Conservation (phyloP, 2,113 vertebrate species). For the Echinops telfairi region DNA sequence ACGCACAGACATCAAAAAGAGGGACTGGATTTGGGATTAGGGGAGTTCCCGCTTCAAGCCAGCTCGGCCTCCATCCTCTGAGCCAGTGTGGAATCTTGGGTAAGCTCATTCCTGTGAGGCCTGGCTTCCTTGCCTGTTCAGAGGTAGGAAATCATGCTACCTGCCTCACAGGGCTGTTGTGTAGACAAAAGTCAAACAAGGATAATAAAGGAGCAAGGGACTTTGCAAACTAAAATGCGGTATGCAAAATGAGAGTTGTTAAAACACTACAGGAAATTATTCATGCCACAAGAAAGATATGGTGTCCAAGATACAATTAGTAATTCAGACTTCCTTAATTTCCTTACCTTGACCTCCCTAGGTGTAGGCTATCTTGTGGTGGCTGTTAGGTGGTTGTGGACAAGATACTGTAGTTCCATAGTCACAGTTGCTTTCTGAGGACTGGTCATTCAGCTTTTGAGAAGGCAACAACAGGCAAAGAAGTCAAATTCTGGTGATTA, state of each 20-base stretch:
- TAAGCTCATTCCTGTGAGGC: neutral
- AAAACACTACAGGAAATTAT: neutral
- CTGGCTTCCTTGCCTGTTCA: neutral
- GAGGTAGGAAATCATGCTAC: neutral
- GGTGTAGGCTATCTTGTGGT: neutral
- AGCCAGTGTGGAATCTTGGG: neutral
- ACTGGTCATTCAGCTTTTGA: constrained; percentile 37
- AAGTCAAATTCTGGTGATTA: constrained; percentile 49
- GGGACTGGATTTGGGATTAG: neutral
- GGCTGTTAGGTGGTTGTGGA: constrained; percentile 4
- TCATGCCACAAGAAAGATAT: constrained; percentile 3
- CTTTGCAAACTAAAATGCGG: neutral
- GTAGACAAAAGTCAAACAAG: neutral
- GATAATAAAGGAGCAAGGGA: neutral
- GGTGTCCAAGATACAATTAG: neutral
- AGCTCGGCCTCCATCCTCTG: neutral
- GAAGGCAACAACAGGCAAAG: constrained; percentile 1
- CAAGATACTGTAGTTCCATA: neutral
- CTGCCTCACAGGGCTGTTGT: neutral
- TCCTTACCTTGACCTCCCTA: neutral
- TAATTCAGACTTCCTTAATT: neutral
- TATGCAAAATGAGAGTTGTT: neutral
- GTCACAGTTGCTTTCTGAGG: neutral
- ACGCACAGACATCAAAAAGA: neutral
- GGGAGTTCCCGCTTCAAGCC: neutral